phyloP scores from a whole-genome alignment of 2,797 vertebrate species.

The Cygnus olor region DNA sequence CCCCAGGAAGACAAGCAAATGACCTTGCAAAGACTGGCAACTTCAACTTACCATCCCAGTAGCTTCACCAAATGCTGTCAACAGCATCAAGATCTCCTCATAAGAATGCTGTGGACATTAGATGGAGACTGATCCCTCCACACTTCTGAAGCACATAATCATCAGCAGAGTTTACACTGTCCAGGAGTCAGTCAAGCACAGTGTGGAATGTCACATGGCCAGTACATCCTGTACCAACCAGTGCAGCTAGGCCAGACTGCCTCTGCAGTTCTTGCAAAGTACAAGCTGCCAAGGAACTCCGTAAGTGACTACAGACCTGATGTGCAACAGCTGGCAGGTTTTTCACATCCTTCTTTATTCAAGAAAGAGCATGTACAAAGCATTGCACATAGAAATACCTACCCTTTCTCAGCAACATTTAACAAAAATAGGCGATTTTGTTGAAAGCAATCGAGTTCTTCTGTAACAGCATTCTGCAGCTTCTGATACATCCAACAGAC shows the following conservation, averaged over 20 bases:
- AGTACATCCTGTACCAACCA: rapidly evolving
- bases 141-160: rapidly evolving
- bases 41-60: not conserved
- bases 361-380: not conserved
- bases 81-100: not conserved
- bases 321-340: not conserved
- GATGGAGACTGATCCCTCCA: not conserved
- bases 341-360: constrained; percentile 48
- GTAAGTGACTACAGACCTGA: not conserved
- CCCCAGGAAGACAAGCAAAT: not conserved
- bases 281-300: not conserved
- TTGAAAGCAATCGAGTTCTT: not conserved
- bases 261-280: not conserved
- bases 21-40: not conserved
- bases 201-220: rapidly evolving
- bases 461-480: not conserved
- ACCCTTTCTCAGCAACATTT: not conserved
- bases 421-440: not conserved
- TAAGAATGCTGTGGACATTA: not conserved
- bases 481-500: not conserved
- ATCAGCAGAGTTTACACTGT: not conserved
- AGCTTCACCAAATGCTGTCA: not conserved
- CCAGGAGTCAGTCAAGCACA: not conserved
- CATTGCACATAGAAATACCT: not conserved
- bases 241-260: rapidly evolving